These are phyloP conservation scores for Heliothis peltigera DNA, from an alignment of 2,888 invertebrate species.

Conservation along the genomic window DNA sequence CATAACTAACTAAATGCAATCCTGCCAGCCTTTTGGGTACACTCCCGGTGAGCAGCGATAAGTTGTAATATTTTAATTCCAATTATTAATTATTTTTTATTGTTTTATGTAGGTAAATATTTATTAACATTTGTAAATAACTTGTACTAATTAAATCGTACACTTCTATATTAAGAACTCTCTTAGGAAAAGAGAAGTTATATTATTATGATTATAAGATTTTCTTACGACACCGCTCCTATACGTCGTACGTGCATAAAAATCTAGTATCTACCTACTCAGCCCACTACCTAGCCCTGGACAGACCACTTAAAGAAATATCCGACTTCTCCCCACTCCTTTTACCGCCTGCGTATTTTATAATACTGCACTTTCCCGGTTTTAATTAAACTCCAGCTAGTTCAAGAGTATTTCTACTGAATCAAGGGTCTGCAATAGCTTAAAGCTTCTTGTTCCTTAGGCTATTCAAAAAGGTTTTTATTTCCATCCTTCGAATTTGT, in stretches of 20 bases:
- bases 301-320: conserved; percentile 58
- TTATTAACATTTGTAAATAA: no score
- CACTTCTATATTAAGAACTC: no score
- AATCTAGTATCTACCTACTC: conserved; percentile 12
- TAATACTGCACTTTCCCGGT: conserved; percentile 72
- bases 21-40: no score
- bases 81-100: no score
- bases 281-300: conserved; percentile 8
- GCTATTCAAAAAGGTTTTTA: conserved; percentile 20
- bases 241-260: background rate
- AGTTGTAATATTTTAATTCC: no score
- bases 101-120: no score
- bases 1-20: no score
- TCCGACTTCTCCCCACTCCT: conserved; percentile 60
- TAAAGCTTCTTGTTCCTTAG: conserved; percentile 40
- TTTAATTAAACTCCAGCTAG: conserved; percentile 83
- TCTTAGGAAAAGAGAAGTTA: background rate
- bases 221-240: background rate
- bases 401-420: conserved; percentile 72
- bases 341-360: conserved; percentile 68
- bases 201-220: background rate
- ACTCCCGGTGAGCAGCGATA: no score
- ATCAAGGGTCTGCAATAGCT: conserved; percentile 64
- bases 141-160: no score
- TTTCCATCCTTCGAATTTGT: conserved; percentile 12